These are phyloP conservation scores for Mechanitis mazaeus DNA, from an alignment of 2,888 invertebrate genomes.

Conservation along the genomic window DNA sequence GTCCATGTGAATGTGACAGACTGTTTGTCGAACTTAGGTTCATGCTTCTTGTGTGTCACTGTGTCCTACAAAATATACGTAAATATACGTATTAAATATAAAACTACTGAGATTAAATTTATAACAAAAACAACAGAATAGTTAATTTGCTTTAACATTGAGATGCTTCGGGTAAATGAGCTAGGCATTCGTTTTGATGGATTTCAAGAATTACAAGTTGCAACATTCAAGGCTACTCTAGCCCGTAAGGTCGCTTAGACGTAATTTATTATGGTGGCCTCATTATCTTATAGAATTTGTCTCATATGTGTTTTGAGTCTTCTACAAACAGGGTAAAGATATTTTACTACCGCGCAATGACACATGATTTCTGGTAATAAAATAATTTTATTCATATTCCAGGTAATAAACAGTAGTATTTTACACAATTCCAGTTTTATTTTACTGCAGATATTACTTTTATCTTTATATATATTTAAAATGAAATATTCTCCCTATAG, in stretches of 20 bases:
- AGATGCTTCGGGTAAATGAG: conserved; percentile 7
- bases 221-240: conserved; percentile 32
- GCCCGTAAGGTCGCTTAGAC: conserved; percentile 26
- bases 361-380: too few relatives aligned
- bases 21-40: conserved; percentile 72
- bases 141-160: conserved; percentile 6
- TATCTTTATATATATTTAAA: too few relatives aligned
- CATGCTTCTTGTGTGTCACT: conserved; percentile 82
- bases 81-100: neutral
- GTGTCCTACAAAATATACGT: conserved; percentile 71
- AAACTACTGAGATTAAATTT: neutral
- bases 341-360: too few relatives aligned
- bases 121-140: neutral
- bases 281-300: too few relatives aligned
- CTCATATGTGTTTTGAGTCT: too few relatives aligned
- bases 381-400: too few relatives aligned
- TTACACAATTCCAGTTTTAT: too few relatives aligned
- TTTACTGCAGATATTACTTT: too few relatives aligned
- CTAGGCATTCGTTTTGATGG: conserved; percentile 9
- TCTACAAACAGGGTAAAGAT: too few relatives aligned
- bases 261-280: conserved; percentile 21
- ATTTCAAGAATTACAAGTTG: conserved; percentile 25
- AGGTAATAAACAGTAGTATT: too few relatives aligned
- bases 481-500: too few relatives aligned
- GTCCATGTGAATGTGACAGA: conserved; percentile 79